A percentile compares a stretch with the other conserved stretches of the same genome.
Conservation (phyloP, 2,113 vertebrate genomes). For the Bungarus multicinctus region DNA sequence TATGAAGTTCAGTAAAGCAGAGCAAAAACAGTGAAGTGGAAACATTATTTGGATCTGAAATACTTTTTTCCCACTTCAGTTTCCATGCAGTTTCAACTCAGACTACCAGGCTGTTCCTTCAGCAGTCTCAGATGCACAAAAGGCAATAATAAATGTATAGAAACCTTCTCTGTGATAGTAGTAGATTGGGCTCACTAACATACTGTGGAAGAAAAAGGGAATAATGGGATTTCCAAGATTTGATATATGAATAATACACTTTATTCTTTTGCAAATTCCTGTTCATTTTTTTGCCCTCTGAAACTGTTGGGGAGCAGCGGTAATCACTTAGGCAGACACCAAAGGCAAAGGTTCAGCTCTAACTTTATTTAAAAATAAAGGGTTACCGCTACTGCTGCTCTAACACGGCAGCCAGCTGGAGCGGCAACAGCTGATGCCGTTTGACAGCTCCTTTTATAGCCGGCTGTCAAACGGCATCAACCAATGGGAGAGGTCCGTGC, state of each 20-base stretch:
- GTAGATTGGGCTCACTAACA: conserved; percentile 31
- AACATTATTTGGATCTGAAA: conserved; percentile 48
- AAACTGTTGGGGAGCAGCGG: too few relatives aligned
- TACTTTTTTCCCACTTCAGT: conserved; percentile 38
- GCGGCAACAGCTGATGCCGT: too few relatives aligned
- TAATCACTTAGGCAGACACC: too few relatives aligned
- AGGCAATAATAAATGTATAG: conserved; percentile 17
- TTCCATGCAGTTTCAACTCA: conserved; percentile 39
- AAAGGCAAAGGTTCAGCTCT: too few relatives aligned
- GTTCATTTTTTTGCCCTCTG: conserved; percentile 10
- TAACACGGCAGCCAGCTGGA: too few relatives aligned
- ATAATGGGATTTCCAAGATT: not conserved
- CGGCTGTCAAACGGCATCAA: too few relatives aligned
- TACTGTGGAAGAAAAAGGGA: conserved; percentile 30
- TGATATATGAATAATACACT: conserved; percentile 6
- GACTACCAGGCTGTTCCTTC: conserved; percentile 38
- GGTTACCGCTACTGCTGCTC: too few relatives aligned
- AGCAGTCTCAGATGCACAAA: conserved; percentile 46
- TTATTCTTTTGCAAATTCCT: conserved; percentile 12
- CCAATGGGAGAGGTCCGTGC: too few relatives aligned
- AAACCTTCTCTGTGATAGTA: not conserved
- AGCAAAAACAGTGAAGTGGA: conserved; percentile 55
- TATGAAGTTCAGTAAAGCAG: conserved; percentile 52
- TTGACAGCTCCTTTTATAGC: too few relatives aligned
- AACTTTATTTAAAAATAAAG: too few relatives aligned